Percentiles rank a stretch among this genome's conserved stretches.
These are phyloP conservation scores for Cardinalis cardinalis DNA, from an alignment of 2,113 vertebrate genomes.

Conservation along the genomic window DNA sequence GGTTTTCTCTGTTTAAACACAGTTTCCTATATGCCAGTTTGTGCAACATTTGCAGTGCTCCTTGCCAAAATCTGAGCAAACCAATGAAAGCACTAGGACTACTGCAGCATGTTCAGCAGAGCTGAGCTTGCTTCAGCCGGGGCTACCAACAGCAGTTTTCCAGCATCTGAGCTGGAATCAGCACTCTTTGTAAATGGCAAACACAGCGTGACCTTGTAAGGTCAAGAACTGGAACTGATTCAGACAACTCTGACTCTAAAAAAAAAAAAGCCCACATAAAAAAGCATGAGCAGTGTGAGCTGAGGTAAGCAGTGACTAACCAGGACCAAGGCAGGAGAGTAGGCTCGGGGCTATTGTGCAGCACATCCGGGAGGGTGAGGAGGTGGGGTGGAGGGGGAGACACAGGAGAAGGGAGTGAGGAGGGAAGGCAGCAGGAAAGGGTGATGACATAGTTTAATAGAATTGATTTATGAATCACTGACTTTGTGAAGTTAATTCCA, in stretches of 20 bases:
- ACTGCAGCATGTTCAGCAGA: not conserved
- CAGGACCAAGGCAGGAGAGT: not conserved
- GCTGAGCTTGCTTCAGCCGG: not conserved
- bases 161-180: not conserved
- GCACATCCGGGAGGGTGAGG: not conserved
- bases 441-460: conserved; percentile 36
- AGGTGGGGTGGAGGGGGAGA: not conserved
- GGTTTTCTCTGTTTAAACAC: not conserved
- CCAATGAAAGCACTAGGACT: not conserved
- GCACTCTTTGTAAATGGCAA: not conserved
- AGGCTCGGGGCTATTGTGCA: not conserved
- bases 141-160: not conserved
- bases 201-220: not conserved
- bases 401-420: not conserved
- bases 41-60: not conserved
- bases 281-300: not conserved
- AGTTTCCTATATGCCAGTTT: not conserved
- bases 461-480: conserved; percentile 45
- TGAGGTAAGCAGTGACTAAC: conserved; percentile 31
- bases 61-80: not conserved
- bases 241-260: not conserved
- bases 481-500: conserved; percentile 40
- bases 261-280: not conserved
- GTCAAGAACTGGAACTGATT: conserved; percentile 1
- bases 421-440: conserved; percentile 18